A percentile compares a stretch with the other conserved stretches of the same genome.
Evolutionary conservation across 2,797 vertebrate genomes (phyloP).

Genomic region (Ptychadena robeensis): DNA sequence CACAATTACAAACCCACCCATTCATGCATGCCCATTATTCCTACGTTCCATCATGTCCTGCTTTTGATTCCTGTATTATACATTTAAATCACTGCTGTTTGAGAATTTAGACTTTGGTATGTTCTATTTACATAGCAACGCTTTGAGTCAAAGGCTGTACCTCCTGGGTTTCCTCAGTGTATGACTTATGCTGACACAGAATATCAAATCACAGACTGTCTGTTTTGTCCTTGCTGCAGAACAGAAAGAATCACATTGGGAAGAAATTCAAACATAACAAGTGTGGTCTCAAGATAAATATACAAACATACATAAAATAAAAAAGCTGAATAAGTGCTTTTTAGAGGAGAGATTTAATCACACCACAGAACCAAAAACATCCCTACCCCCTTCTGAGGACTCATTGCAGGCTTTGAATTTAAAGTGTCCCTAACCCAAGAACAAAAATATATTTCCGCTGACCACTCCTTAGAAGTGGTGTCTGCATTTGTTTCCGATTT

Average conservation of each 20-base stretch:
- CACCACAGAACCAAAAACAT: background rate
- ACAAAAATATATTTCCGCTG: too few relatives aligned
- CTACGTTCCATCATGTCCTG: background rate
- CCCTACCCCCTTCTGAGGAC: background rate
- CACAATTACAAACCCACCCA: background rate
- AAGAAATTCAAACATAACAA: background rate
- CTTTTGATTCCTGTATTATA: background rate
- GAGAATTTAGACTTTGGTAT: background rate
- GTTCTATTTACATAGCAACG: conserved; percentile 9
- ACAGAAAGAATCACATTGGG: background rate
- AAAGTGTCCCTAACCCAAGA: too few relatives aligned
- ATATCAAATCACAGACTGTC: conserved; percentile 1
- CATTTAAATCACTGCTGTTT: background rate
- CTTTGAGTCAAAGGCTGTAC: conserved; percentile 27
- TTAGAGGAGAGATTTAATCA: background rate
- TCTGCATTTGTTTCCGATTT: too few relatives aligned
- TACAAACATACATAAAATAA: background rate
- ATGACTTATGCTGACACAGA: background rate
- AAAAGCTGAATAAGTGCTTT: background rate
- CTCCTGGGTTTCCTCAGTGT: background rate
- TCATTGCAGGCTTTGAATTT: background rate
- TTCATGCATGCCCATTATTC: background rate
- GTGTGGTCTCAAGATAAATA: background rate
- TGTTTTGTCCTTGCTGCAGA: background rate
- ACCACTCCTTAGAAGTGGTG: too few relatives aligned